Base-by-base conservation (phyloP, 2,888 invertebrate species). In the Ommatoiulus sabulosus region DNA sequence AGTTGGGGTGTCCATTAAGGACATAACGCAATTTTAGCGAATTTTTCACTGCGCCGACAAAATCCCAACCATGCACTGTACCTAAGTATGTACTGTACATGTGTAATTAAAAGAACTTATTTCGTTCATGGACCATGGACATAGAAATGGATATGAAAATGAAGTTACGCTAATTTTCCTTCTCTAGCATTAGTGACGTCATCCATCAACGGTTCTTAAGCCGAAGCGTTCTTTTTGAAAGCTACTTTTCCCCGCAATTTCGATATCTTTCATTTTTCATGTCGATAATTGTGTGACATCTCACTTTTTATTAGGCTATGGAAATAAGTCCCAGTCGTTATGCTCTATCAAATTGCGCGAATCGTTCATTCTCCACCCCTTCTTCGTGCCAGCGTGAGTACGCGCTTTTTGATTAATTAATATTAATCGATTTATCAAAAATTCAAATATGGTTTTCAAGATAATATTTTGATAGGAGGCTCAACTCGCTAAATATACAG, bases 371-470 rank as follows among this genome's bases (percentile, higher is more conserved):
- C 24, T 24, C 72, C 72, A 63, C 10, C 6, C 72, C 24, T 20
- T 24, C 72, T 24, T 10, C 24, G 20, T 20, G 10, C 72, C 72
- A 72, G 7, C 72, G 10, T 72, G 72, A 72, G 24, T 72, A n/a
- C 72, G 72, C 72, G 72, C 72, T 72, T 72, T 72, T 72, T 72
- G 72, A 72, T 72, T 72, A 72, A 72, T 72, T 72, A 72, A 72
- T 72, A 72, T 72, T 72, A 72, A 72, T 72, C 72, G 72, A 72
- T 72, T 72, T 72, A 72, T 72, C 72, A 72, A 72, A 72, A 72
- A 72, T 72, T 72, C 72, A 72, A 72, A 72, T 72, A 72, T 72
- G 72, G 72, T 72, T 72, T 72, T 72, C 72, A 24, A 72, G 72
- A 72, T 72, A 72, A 72, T 72, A 72, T 72, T 72, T 72, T 72